These are phyloP conservation scores for Erythrocercus mccallii DNA, from an alignment of 2,113 vertebrate species.

Conservation along the genomic window DNA sequence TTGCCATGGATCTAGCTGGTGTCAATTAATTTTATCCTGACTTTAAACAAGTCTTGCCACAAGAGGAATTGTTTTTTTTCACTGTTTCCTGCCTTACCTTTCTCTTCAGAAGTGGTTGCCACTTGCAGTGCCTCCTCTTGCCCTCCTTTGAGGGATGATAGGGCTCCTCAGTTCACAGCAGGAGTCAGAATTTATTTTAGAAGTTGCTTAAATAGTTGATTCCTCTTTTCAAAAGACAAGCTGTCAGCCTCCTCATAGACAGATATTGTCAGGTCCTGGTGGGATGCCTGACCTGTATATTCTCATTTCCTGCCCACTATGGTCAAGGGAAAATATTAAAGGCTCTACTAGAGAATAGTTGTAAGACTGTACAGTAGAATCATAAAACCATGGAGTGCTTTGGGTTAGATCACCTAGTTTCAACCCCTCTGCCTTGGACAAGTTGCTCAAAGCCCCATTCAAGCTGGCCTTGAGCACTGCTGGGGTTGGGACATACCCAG, in stretches of 20 bases:
- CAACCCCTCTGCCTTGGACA: not conserved
- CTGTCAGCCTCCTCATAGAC: not conserved
- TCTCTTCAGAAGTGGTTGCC: not conserved
- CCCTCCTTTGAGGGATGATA: not conserved
- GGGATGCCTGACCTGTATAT: not conserved
- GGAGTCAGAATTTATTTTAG: not conserved
- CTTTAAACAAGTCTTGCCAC: not conserved
- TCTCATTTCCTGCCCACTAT: not conserved
- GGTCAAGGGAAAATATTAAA: not conserved
- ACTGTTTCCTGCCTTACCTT: not conserved
- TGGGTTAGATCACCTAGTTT: not conserved
- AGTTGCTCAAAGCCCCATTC: not conserved
- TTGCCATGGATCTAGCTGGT: not conserved
- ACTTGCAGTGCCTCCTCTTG: not conserved
- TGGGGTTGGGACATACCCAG: not conserved
- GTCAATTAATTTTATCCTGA: not conserved
- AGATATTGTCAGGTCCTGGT: not conserved
- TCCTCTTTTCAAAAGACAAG: not conserved
- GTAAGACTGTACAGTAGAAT: not conserved
- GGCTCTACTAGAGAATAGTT: not conserved
- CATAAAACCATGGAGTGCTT: not conserved
- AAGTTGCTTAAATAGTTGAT: not conserved
- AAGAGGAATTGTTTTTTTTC: not conserved
- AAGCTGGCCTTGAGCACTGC: not conserved
- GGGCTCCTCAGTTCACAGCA: not conserved